Conservation (phyloP, 2,888 invertebrate genomes). For the Dicyrtomina minuta region DNA sequence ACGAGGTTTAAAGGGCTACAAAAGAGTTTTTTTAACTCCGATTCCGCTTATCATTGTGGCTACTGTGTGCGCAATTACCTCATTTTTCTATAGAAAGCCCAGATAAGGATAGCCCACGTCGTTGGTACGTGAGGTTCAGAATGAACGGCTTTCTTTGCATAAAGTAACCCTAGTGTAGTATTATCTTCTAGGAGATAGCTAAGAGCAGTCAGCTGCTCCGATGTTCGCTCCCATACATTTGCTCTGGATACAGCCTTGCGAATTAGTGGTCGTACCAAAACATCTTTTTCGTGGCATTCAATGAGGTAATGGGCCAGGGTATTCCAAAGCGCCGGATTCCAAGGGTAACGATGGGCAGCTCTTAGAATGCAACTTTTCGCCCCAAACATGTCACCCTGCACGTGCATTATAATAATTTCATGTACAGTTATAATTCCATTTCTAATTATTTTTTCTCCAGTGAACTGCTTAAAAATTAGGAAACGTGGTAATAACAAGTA, state of each 20-base stretch:
- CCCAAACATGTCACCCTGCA: conserved; percentile 6
- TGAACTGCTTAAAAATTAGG: too few relatives aligned
- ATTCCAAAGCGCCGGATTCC: conserved; percentile 40
- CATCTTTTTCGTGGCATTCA: conserved; percentile 10
- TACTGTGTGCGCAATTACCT: not conserved
- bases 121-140: conserved; percentile 7
- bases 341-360: conserved; percentile 38
- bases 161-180: conserved; percentile 36
- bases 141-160: conserved; percentile 45
- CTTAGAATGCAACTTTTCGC: conserved; percentile 28
- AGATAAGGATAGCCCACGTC: conserved; percentile 29
- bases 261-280: conserved; percentile 1
- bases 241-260: conserved; percentile 9
- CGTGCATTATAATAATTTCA: not conserved
- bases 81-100: conserved; percentile 10
- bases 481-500: too few relatives aligned
- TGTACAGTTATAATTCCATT: not conserved
- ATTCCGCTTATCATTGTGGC: not conserved
- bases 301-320: conserved; percentile 27
- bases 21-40: too few relatives aligned
- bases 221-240: conserved; percentile 21
- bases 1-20: too few relatives aligned
- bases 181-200: conserved; percentile 44
- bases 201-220: conserved; percentile 36
- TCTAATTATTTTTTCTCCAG: too few relatives aligned